phyloP scores from a whole-genome alignment of 2,888 invertebrate genomes.

The Phaedon cochleariae region DNA sequence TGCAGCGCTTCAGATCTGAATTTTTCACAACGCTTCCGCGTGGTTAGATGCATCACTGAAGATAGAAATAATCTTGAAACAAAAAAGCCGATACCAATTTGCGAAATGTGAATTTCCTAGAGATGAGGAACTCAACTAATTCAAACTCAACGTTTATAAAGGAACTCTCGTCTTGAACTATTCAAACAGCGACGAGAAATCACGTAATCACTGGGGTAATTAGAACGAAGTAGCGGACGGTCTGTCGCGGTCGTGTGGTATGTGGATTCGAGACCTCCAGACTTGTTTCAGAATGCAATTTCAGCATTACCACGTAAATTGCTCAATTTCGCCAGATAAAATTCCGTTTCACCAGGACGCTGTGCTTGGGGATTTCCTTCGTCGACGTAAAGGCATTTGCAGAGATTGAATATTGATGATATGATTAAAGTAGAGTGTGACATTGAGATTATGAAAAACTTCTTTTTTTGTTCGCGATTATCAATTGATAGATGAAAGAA shows the following conservation, averaged over 20 bases:
- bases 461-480: no score
- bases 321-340: slow-evolving; percentile 25
- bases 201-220: slow-evolving; percentile 22
- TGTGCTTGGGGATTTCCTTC: neutral
- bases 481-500: no score
- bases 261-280: slow-evolving; percentile 26
- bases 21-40: no score
- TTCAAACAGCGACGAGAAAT: neutral
- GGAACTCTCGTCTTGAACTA: neutral
- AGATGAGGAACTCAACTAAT: neutral
- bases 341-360: slow-evolving; percentile 10
- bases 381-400: neutral
- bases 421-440: neutral
- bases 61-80: no score
- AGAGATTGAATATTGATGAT: neutral
- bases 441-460: no score
- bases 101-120: neutral
- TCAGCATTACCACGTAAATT: slow-evolving; percentile 30
- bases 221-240: slow-evolving; percentile 21
- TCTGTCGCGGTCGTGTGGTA: slow-evolving; percentile 27
- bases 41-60: no score
- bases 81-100: no score
- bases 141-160: neutral
- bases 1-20: no score
- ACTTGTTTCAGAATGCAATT: slow-evolving; percentile 30